Conservation (phyloP, 2,888 invertebrate species). For the Diaphora mendica region DNA sequence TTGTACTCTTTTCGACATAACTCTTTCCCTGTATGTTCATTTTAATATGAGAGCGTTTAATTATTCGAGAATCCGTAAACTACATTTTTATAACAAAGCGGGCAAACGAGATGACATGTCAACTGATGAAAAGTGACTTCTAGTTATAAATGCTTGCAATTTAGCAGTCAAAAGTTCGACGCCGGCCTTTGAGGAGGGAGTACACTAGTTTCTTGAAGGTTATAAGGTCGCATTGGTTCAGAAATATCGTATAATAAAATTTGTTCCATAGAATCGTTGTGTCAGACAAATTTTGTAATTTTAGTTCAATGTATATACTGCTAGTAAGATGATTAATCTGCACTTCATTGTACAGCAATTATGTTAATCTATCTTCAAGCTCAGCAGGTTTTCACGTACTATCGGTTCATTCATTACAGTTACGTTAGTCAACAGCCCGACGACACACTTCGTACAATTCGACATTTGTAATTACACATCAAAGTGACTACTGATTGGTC, state of each 20-base stretch:
- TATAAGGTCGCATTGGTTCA: no score
- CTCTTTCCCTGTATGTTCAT: background rate
- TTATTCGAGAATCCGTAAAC: background rate
- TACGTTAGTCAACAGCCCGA: slow-evolving; percentile 74
- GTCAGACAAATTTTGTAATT: background rate
- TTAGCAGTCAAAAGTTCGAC: no score
- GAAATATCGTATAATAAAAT: no score
- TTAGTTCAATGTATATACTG: background rate
- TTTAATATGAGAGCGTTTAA: background rate
- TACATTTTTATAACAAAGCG: no score
- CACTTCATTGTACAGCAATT: background rate
- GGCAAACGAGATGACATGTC: no score
- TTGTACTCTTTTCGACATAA: background rate
- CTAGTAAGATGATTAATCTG: background rate
- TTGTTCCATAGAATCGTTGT: no score
- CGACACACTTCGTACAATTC: slow-evolving; percentile 54
- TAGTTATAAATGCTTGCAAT: no score
- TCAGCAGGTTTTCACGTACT: slow-evolving; percentile 58
- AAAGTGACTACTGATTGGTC: slow-evolving; percentile 45
- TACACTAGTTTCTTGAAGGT: no score
- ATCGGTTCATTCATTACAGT: slow-evolving; percentile 67
- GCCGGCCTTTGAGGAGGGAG: no score
- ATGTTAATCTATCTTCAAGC: slow-evolving; percentile 2
- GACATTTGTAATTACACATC: slow-evolving; percentile 49
- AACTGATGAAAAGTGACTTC: no score